Evolutionary conservation across 2,888 invertebrate species (phyloP).

Genomic region (Synanthedon myopaeformis): DNA sequence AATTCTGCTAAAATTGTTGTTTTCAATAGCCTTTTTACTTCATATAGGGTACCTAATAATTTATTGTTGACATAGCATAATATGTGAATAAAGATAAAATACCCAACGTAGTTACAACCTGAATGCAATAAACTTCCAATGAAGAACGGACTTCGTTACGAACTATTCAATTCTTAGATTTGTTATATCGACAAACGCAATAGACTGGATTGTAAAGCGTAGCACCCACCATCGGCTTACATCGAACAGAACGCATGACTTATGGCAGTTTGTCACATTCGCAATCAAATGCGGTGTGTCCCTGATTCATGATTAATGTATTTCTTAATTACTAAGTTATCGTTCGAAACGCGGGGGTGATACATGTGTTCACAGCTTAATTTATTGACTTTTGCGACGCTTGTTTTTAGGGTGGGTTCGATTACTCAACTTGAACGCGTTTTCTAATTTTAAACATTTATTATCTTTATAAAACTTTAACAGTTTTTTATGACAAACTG

Average conservation of each 20-base stretch:
- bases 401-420: slow-evolving; percentile 29
- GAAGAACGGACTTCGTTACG: neutral
- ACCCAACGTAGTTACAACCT: neutral
- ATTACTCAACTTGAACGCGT: slow-evolving; percentile 17
- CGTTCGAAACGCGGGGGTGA: slow-evolving; percentile 33
- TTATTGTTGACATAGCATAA: slow-evolving; percentile 4
- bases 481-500: neutral
- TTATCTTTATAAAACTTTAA: slow-evolving; percentile 6
- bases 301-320: slow-evolving; percentile 61
- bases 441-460: neutral
- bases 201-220: slow-evolving; percentile 11
- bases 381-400: slow-evolving; percentile 55
- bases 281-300: slow-evolving; percentile 45
- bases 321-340: slow-evolving; percentile 68
- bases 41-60: slow-evolving; percentile 4
- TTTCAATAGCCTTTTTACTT: too few relatives aligned
- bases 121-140: neutral
- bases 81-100: slow-evolving; percentile 4
- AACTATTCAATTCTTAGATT: slow-evolving; percentile 7
- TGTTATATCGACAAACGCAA: slow-evolving; percentile 15
- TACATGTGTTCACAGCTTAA: slow-evolving; percentile 59
- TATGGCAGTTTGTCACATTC: slow-evolving; percentile 56
- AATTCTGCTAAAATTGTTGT: too few relatives aligned
- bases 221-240: slow-evolving; percentile 29
- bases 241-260: slow-evolving; percentile 36